Evolutionary conservation across 92 coral and sea anemone genomes (phyloP).

Genomic region (Phenganax stokvisi): DNA sequence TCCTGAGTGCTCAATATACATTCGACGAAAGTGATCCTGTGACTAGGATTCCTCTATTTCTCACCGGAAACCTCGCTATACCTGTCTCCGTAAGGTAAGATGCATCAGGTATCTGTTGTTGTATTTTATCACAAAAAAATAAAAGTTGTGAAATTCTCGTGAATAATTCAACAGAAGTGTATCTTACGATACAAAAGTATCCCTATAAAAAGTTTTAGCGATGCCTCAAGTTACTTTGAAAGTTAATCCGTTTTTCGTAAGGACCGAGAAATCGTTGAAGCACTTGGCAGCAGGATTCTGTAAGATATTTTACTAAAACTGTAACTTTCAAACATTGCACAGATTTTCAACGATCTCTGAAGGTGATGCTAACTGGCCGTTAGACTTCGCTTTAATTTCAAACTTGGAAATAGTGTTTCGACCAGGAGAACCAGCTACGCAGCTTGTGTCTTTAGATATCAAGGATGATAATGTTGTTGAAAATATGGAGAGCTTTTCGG

Average conservation of each 20-base stretch:
- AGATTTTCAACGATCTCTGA: constrained; percentile 7
- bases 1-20: neutral
- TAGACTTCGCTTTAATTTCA: constrained; percentile 2
- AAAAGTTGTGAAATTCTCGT: neutral
- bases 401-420: neutral
- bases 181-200: too few species aligned
- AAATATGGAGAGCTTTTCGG: constrained; percentile 15
- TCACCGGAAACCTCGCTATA: constrained; percentile 15
- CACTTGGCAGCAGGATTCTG: neutral
- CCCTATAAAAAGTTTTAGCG: too few species aligned
- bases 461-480: constrained; percentile 22
- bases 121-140: neutral
- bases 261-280: too few species aligned
- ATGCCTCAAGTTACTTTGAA: too few species aligned
- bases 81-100: constrained; percentile 24
- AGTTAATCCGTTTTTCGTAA: too few species aligned
- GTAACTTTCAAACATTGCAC: neutral
- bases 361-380: constrained; percentile 18
- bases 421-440: constrained; percentile 5
- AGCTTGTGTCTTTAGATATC: neutral
- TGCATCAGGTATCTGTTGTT: neutral
- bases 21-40: neutral
- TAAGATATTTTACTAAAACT: neutral
- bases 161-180: too few species aligned
- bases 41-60: neutral